Evolutionary conservation across 1,140 invertebrate genomes (phyloP).

Genomic region (Drosophila navojoa): DNA sequence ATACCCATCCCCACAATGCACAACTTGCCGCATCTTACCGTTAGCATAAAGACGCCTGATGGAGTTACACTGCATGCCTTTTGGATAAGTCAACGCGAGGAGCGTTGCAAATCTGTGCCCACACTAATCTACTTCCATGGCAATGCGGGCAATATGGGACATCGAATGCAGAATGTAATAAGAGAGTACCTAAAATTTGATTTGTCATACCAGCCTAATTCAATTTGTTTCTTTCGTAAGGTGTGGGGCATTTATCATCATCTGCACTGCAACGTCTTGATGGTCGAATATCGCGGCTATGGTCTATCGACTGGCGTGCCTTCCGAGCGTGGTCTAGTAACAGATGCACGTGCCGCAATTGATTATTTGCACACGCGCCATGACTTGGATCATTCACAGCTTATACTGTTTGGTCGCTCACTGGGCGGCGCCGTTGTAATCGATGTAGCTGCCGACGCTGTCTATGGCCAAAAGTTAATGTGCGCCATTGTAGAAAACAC

Average conservation of each 20-base stretch:
- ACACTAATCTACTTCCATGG: constrained; percentile 97
- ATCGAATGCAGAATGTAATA: constrained; percentile 90
- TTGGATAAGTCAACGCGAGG: constrained; percentile 91
- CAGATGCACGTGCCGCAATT: constrained; percentile 94
- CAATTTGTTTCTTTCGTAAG: constrained; percentile 8
- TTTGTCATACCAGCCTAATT: neutral
- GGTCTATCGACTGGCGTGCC: constrained; percentile 95
- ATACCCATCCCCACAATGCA: constrained; percentile 93
- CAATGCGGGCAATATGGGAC: constrained; percentile 98
- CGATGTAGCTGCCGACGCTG: constrained; percentile 90
- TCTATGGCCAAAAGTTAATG: constrained; percentile 91
- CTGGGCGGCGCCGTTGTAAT: constrained; percentile 95
- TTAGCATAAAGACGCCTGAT: constrained; percentile 91
- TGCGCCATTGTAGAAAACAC: constrained; percentile 97
- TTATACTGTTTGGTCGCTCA: constrained; percentile 97
- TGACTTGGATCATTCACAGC: constrained; percentile 93
- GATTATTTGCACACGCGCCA: constrained; percentile 91
- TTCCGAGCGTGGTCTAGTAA: constrained; percentile 93
- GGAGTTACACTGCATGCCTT: constrained; percentile 93
- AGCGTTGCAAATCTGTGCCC: constrained; percentile 87
- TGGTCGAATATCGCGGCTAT: constrained; percentile 97
- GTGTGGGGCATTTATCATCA: constrained; percentile 90
- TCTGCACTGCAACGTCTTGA: constrained; percentile 92
- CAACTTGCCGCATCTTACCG: constrained; percentile 89
- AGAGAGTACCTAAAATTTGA: neutral